Conservation (phyloP, 2,797 vertebrate species). For the Leptodactylus fallax region DNA sequence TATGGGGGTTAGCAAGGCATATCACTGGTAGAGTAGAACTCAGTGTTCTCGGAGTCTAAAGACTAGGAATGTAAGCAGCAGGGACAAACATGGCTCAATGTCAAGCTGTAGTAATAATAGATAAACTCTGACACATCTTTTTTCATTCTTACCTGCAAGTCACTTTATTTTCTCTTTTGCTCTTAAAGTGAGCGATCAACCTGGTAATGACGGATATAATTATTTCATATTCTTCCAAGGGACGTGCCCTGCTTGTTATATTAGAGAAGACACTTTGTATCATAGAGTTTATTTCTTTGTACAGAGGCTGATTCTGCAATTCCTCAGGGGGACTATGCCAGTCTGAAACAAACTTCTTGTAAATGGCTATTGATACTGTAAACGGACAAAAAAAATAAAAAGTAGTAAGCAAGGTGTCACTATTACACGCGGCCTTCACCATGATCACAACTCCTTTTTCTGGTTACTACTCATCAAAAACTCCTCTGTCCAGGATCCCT, state of each 20-base stretch:
- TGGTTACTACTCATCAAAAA: no score
- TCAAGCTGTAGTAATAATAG: no score
- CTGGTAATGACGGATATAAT: not conserved
- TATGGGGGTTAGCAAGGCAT: no score
- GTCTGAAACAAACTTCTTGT: not conserved
- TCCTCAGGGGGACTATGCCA: slow-evolving; percentile 38
- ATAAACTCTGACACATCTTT: not conserved
- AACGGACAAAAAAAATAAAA: not conserved
- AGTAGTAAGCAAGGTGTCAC: no score
- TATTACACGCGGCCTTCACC: not conserved
- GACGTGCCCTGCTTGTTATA: not conserved
- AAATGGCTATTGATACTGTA: slow-evolving; percentile 33
- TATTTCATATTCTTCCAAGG: slow-evolving; percentile 30
- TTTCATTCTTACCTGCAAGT: slow-evolving; percentile 3
- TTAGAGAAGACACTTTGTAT: slow-evolving; percentile 24
- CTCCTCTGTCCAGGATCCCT: no score
- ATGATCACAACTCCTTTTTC: not conserved
- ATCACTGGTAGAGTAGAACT: no score
- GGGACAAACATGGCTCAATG: no score
- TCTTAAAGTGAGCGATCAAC: slow-evolving; percentile 28
- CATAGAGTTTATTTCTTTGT: slow-evolving; percentile 7
- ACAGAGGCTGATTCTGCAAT: slow-evolving; percentile 34
- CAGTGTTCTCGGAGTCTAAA: no score
- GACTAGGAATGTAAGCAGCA: no score
- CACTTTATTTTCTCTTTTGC: not conserved